A percentile compares a stretch with the other conserved stretches of the same genome.
phyloP scores from a whole-genome alignment of 2,113 vertebrate species.

The Antidorcas marsupialis region DNA sequence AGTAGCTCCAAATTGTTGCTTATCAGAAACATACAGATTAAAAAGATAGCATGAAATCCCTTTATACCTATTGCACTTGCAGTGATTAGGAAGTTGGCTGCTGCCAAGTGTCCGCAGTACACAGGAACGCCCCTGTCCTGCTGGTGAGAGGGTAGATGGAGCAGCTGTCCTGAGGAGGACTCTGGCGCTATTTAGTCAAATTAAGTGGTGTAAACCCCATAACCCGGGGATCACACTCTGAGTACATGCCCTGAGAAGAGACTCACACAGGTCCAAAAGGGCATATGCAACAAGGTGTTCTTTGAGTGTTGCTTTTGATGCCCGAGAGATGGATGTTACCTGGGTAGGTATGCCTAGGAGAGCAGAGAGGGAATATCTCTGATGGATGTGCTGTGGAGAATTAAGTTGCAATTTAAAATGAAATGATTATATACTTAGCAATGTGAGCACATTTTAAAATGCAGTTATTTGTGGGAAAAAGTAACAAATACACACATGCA shows the following conservation, averaged over 20 bases:
- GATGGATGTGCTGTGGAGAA: neutral
- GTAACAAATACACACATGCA: neutral
- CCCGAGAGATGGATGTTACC: neutral
- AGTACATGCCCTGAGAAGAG: neutral
- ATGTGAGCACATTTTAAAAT: neutral
- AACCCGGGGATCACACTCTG: neutral
- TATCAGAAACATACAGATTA: neutral
- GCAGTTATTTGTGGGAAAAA: neutral
- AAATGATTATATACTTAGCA: neutral
- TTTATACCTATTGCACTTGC: neutral
- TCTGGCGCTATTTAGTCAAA: neutral
- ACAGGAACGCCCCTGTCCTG: neutral
- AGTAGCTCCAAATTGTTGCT: neutral
- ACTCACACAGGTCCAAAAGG: neutral
- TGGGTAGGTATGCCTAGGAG: neutral
- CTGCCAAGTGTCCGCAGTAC: neutral
- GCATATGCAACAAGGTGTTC: neutral
- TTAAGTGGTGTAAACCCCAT: neutral
- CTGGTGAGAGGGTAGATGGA: neutral
- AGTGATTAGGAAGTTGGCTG: neutral
- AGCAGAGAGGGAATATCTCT: neutral
- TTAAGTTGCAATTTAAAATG: neutral
- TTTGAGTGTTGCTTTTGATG: neutral
- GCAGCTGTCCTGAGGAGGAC: neutral
- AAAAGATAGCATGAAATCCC: neutral